phyloP scores from a whole-genome alignment of 2,797 vertebrate species.

The Acanthurus lineatus region DNA sequence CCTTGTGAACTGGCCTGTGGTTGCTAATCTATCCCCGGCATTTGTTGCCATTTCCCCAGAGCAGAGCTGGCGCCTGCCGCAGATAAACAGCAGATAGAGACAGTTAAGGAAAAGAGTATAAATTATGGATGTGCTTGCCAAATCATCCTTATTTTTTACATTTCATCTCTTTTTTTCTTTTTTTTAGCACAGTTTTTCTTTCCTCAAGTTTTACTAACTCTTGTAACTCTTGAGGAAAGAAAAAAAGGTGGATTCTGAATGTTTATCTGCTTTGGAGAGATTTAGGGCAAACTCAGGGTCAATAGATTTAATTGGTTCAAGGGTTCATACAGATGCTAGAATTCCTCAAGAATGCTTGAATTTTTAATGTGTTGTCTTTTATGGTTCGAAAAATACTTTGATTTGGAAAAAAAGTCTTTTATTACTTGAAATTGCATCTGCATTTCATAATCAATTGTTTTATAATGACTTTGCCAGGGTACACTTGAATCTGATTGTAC shows the following conservation, averaged over 20 bases:
- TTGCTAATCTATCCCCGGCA: conserved; percentile 86
- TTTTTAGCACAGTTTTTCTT: neutral
- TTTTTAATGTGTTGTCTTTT: too few species aligned
- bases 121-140: conserved; percentile 72
- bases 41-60: conserved; percentile 87
- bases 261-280: conserved; percentile 1
- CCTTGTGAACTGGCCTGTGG: conserved; percentile 80
- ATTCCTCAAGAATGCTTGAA: too few species aligned
- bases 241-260: neutral
- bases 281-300: conserved; percentile 1
- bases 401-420: too few species aligned
- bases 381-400: too few species aligned
- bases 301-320: neutral
- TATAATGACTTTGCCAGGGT: too few species aligned
- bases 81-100: conserved; percentile 82
- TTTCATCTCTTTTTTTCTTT: neutral
- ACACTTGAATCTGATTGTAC: too few species aligned
- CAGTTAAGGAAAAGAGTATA: conserved; percentile 74
- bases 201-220: neutral
- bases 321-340: too few species aligned
- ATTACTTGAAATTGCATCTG: too few species aligned
- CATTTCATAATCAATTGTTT: too few species aligned
- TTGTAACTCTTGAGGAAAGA: neutral
- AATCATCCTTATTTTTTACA: conserved; percentile 27
- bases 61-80: conserved; percentile 73